Base-by-base conservation (phyloP, 2,888 invertebrate species). In the Suillia variegata region DNA sequence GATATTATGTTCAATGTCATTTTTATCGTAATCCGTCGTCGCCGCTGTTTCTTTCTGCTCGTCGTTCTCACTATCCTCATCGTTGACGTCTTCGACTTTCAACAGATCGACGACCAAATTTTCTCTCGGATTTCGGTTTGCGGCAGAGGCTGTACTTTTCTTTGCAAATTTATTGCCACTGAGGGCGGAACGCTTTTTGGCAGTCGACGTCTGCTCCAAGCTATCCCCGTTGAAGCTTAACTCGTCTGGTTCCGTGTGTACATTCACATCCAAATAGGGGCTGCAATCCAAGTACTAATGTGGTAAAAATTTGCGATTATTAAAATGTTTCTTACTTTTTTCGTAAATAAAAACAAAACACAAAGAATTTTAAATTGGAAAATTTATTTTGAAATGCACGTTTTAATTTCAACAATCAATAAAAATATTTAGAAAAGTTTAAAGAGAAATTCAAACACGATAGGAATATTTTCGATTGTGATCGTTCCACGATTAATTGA, bases 181-280 rank as follows among this genome's bases (percentile, higher is more conserved):
- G 6, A 6, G 26, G 26, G 45, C 45, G 18, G 18, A 15, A n/a
- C 49, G 53, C 10, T 31, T 54, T 34, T 8, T 33, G 1, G 51
- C 20, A 18, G 45, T 54, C 1, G 56, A 56, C 24, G 38, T 18
- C 10, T 55, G 57, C 13, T 57, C 58, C 6, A 48, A 59, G n/a
- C n/a, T n/a, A n/a, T n/a, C n/a, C 42, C 65, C 69, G 63, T 65
- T 71, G 21, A 56, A 56, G n/a, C 63, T 66, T 5, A 66, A 58
- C 15, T 68, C 72, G 47, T 72, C 72, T 1, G 71, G 59, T 20
- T 71, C 70, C 1, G 70, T 70, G 59, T 72, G 69, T 2, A 72
- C 71, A 56, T 66, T 71, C 6, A 71, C 70, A 56, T 71, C 72
- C 63, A 73, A 67, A 61, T 70, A 72, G 56, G 63, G 70, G 38